Evolutionary conservation across 64 coral and sea anemone species (phyloP), one percentile per base, ranked within the genome.

Genomic region (Montipora cactus): DNA sequence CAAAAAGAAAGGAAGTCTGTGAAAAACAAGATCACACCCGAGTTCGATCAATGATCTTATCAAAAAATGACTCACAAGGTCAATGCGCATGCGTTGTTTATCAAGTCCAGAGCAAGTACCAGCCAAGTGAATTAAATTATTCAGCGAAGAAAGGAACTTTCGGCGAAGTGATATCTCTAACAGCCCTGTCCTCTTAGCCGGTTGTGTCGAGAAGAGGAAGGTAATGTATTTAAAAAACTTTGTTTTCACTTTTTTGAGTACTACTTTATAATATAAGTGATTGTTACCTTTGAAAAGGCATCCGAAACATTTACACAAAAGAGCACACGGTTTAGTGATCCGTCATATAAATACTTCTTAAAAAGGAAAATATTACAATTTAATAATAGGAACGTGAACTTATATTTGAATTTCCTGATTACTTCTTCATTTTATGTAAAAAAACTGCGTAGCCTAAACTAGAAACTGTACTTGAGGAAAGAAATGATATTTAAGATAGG

Each of bases 21-120:
- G 20, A 20, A 47, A 72, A 3, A 86, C 62, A 50, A 86, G 62
- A 71, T 86, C 66, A 86, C 62, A 48, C 47, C 18, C 47, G 45
- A 7, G 19, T 72, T 70, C 46, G 66, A 19, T 86, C 44, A 86
- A 86, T 86, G 62, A 86, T 72, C 82, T 86, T 70, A 86, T 86
- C 82, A 44, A 19, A 23, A 20, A 50, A 86, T 86, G 62, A 86
- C 82, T 86, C 82, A 86, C 82, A 23, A 71, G 64, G 18, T 50
- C 45, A 86, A 46, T 86, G 66, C 66, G 82, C 82, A 86, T 51
- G 82, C 82, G 82, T 71, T 71, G 67, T 86, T 86, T 86, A 86
- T 48, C 4, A n/a, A 51, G 45, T 49, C 44, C 45, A 15, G 82
- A 46, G 16, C 82, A 86, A 86, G 82, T 86, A 86, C 82, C 82